phyloP scores from a whole-genome alignment of 2,888 invertebrate genomes.

The Noctuana brunneofusca region DNA sequence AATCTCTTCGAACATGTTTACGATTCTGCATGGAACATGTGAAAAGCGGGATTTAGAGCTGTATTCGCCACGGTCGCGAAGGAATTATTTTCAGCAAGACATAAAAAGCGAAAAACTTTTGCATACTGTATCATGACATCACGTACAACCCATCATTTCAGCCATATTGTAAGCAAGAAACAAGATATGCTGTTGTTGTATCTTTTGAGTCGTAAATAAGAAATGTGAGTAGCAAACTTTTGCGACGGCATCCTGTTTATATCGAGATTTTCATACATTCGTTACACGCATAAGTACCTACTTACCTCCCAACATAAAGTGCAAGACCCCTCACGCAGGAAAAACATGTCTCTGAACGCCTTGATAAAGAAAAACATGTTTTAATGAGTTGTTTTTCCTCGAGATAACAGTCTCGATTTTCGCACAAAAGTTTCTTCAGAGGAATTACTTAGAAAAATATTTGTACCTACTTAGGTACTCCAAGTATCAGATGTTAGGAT shows the following conservation, averaged over 20 bases:
- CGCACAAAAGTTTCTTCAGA: not conserved
- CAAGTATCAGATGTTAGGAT: constrained; percentile 10
- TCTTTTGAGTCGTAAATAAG: constrained; percentile 76
- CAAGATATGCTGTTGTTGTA: constrained; percentile 65
- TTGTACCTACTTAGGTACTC: not conserved
- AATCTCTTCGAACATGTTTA: constrained; percentile 20
- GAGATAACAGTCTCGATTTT: constrained; percentile 6
- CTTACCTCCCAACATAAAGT: constrained; percentile 20
- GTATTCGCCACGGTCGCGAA: constrained; percentile 19
- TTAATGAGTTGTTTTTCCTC: constrained; percentile 10
- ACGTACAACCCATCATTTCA: constrained; percentile 48
- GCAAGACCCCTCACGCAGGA: not conserved
- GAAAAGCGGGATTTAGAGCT: constrained; percentile 25
- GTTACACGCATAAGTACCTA: constrained; percentile 35
- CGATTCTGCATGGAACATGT: constrained; percentile 20
- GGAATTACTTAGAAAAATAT: constrained; percentile 5
- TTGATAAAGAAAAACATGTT: constrained; percentile 18
- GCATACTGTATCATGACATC: constrained; percentile 38
- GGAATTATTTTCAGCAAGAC: constrained; percentile 32
- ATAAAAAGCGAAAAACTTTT: constrained; percentile 33
- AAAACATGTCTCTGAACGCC: constrained; percentile 1
- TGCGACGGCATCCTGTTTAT: constrained; percentile 70
- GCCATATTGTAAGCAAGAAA: constrained; percentile 52
- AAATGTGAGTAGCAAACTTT: constrained; percentile 71
- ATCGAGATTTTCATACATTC: constrained; percentile 53